phyloP scores from a whole-genome alignment of 1,140 invertebrate genomes.

The Drosophila busckii region DNA sequence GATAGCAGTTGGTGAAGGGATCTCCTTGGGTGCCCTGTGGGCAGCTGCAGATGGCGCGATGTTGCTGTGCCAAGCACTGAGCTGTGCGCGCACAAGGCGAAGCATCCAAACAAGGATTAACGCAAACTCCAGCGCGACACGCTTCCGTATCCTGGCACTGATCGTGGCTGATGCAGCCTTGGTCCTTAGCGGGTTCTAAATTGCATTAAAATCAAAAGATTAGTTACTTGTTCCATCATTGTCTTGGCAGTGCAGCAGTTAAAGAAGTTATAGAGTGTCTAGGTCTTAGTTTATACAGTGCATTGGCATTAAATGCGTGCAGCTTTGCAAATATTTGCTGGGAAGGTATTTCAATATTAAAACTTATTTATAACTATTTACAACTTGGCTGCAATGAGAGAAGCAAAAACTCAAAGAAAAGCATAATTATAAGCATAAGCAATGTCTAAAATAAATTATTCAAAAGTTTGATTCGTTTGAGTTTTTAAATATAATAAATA shows the following conservation, averaged over 20 bases:
- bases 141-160: slow-evolving; percentile 87
- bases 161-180: slow-evolving; percentile 84
- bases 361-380: slow-evolving; percentile 24
- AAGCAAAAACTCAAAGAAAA: slow-evolving; percentile 64
- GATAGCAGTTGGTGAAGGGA: slow-evolving; percentile 88
- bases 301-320: slow-evolving; percentile 54
- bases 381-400: slow-evolving; percentile 60
- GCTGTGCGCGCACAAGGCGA: slow-evolving; percentile 90
- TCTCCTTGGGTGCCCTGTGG: slow-evolving; percentile 87
- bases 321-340: slow-evolving; percentile 21
- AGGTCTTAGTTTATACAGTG: slow-evolving; percentile 14
- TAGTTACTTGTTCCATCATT: not conserved
- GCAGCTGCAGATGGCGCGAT: slow-evolving; percentile 89
- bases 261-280: slow-evolving; percentile 62
- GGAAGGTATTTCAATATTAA: slow-evolving; percentile 24
- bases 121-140: slow-evolving; percentile 86
- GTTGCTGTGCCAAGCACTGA: slow-evolving; percentile 86
- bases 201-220: not conserved
- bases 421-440: slow-evolving; percentile 12
- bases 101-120: slow-evolving; percentile 86
- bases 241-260: slow-evolving; percentile 42
- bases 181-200: slow-evolving; percentile 80
- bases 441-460: too few relatives aligned
- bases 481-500: too few relatives aligned
- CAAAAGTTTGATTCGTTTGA: too few relatives aligned